These are phyloP conservation scores for Mungos mungo DNA, from an alignment of 2,113 vertebrate genomes.

Conservation along the genomic window DNA sequence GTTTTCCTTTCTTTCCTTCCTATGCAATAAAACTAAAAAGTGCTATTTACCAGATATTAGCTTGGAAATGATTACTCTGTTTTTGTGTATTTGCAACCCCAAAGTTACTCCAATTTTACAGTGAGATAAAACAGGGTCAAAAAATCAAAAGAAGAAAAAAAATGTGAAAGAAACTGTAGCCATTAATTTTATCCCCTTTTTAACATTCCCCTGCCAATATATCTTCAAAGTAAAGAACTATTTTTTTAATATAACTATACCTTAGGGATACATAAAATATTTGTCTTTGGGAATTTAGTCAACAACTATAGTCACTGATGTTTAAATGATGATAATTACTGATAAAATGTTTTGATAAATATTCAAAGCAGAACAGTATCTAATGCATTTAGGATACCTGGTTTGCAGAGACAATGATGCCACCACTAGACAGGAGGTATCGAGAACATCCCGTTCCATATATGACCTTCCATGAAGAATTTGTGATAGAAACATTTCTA, in stretches of 20 bases:
- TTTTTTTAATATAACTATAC: background rate
- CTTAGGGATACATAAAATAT: background rate
- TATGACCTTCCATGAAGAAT: background rate
- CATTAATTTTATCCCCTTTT: background rate
- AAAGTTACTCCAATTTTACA: background rate
- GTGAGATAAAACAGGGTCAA: background rate
- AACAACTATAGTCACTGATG: background rate
- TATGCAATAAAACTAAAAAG: background rate
- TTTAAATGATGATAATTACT: background rate
- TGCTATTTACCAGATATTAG: background rate
- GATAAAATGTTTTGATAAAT: background rate
- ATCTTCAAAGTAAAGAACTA: background rate
- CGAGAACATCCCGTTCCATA: background rate
- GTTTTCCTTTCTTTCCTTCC: background rate
- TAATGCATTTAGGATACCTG: background rate
- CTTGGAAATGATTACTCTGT: background rate
- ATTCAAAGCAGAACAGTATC: background rate
- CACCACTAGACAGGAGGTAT: accelerated
- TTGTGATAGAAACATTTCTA: background rate
- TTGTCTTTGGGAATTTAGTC: background rate
- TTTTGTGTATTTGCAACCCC: background rate
- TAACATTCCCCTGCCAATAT: background rate
- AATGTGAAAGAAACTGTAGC: background rate
- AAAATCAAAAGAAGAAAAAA: background rate
- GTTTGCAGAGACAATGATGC: background rate